These are phyloP conservation scores for Cetonia aurata DNA, from an alignment of 2,888 invertebrate species.

Conservation along the genomic window DNA sequence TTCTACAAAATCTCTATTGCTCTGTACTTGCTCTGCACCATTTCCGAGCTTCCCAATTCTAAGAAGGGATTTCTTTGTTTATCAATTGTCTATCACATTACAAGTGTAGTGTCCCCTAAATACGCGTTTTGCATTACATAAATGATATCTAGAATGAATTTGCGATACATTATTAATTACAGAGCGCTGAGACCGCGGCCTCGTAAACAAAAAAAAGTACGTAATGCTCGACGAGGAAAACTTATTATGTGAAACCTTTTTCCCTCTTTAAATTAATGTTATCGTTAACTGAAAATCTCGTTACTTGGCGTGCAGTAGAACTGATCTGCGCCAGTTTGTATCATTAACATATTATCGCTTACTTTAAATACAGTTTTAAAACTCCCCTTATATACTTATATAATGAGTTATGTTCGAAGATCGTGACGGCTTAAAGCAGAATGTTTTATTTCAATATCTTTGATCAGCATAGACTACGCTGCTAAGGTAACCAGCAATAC, in stretches of 20 bases:
- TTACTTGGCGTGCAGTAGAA: slow-evolving; percentile 47
- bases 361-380: slow-evolving; percentile 45
- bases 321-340: slow-evolving; percentile 36
- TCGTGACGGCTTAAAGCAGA: slow-evolving; percentile 33
- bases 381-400: slow-evolving; percentile 25
- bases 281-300: slow-evolving; percentile 47
- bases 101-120: slow-evolving; percentile 15
- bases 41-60: too few relatives aligned
- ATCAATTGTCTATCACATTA: too few relatives aligned
- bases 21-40: too few relatives aligned
- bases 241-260: slow-evolving; percentile 39
- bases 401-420: slow-evolving; percentile 36
- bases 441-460: slow-evolving; percentile 25
- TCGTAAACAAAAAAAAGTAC: slow-evolving; percentile 19
- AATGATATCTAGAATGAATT: slow-evolving; percentile 16
- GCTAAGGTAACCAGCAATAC: not conserved
- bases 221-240: slow-evolving; percentile 24
- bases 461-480: slow-evolving; percentile 19
- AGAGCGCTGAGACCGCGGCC: not conserved
- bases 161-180: slow-evolving; percentile 29
- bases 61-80: too few relatives aligned
- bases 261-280: slow-evolving; percentile 45
- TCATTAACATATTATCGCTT: slow-evolving; percentile 52
- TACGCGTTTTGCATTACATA: not conserved
- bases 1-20: too few relatives aligned